Percentiles rank a stretch among this genome's conserved stretches.
These are phyloP conservation scores for Monomorium pharaonis DNA, from an alignment of 1,140 invertebrate genomes.

Conservation along the genomic window DNA sequence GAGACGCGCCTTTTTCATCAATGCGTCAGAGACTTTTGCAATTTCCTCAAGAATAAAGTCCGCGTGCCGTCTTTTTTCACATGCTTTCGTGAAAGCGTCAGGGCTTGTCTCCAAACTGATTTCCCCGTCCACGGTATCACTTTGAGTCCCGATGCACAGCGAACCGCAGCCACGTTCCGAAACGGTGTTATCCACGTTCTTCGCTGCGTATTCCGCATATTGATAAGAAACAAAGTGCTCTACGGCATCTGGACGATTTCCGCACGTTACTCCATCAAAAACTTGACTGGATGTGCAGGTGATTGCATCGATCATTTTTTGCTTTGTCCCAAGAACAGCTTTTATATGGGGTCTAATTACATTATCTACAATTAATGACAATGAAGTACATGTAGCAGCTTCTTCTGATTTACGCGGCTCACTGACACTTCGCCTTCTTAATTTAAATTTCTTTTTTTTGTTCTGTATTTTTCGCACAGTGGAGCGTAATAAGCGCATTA, in stretches of 20 bases:
- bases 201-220: not conserved
- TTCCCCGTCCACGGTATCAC: not conserved
- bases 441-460: not conserved
- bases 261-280: not conserved
- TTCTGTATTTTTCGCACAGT: not conserved
- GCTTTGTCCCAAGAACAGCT: not conserved
- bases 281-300: not conserved
- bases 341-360: not conserved
- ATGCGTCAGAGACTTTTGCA: not conserved
- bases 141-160: not conserved
- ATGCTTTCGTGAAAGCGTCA: not conserved
- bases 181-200: not conserved
- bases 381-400: not conserved
- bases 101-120: slow-evolving; percentile 7
- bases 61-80: not conserved
- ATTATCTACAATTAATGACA: not conserved
- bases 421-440: not conserved
- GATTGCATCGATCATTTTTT: not conserved
- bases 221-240: not conserved
- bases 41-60: slow-evolving; percentile 15
- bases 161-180: not conserved
- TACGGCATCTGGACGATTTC: not conserved
- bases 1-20: not conserved
- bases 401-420: not conserved
- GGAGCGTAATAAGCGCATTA: not conserved